Base-by-base conservation (phyloP, 1,140 invertebrate species). In the Hestina assimilis region DNA sequence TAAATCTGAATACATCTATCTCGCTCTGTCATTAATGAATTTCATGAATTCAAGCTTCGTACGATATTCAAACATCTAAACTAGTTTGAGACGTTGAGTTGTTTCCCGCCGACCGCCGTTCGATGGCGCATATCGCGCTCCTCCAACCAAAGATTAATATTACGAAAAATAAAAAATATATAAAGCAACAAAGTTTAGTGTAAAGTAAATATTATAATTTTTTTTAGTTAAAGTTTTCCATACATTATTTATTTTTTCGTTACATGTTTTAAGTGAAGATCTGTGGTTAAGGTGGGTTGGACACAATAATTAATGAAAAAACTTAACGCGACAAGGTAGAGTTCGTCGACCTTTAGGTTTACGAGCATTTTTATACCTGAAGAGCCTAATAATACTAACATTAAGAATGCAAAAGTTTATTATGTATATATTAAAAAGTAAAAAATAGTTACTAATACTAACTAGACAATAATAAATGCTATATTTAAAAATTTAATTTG, bases 41-140 rank as follows among this genome's bases (percentile, higher is more conserved):
- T 38, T 33, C 31, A 33, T 38, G 33, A 38, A 38, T 38, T 14
- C 33, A 17, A 38, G 33, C 33, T 33, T 33, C 15, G 19, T 15
- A 15, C 14, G 14, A 38, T 9, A 11, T n/a, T 8, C 33, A 19
- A 38, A 38, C 15, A 38, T 4, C n/a, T 9, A 38, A 38, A 38
- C 12, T 7, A 19, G 12, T 14, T 19, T 19, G 15, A 17, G n/a
- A n/a, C n/a, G 14, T 5, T 7, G 6, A 38, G 15, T 17, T 9
- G 33, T 38, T 38, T 38, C 33, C 33, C 33, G 33, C 33, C 33
- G 33, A 17, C 33, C 15, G 33, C 8, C 15, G 17, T n/a, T n/a
- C n/a, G n/a, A n/a, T 17, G 33, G n/a, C 15, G 33, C 8, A 17
- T 19, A 14, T 28, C 17, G 33, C 33, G 33, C 9, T 9, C 9